These are phyloP conservation scores for Melanotaenia nigrans DNA, from an alignment of 2,797 vertebrate genomes.

Conservation along the genomic window DNA sequence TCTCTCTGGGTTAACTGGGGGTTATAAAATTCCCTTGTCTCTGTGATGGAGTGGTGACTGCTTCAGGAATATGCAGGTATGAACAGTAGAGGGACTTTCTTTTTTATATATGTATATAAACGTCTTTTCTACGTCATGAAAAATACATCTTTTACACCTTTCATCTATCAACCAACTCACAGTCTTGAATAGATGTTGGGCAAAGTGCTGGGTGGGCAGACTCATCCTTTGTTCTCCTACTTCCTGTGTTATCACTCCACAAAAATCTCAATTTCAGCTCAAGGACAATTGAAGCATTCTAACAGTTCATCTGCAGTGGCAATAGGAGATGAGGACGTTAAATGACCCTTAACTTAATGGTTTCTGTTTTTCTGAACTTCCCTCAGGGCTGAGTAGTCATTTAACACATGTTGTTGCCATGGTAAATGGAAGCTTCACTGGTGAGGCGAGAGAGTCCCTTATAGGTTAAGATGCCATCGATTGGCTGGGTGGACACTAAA, in stretches of 20 bases:
- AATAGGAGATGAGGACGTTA: conserved; percentile 55
- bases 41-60: too few species aligned
- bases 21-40: too few species aligned
- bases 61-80: too few species aligned
- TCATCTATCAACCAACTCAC: too few species aligned
- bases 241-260: conserved; percentile 1
- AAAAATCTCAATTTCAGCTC: conserved; percentile 58
- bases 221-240: too few species aligned
- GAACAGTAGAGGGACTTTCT: too few species aligned
- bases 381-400: conserved; percentile 67
- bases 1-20: too few species aligned
- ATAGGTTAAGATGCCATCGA: conserved; percentile 63
- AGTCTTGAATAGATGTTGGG: too few species aligned
- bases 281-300: conserved; percentile 61
- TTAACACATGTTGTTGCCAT: conserved; percentile 73
- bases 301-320: conserved; percentile 60
- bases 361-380: conserved; percentile 67
- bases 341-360: conserved; percentile 77
- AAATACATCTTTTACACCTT: too few species aligned
- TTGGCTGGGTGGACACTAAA: conserved; percentile 61
- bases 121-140: too few species aligned
- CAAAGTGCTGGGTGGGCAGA: too few species aligned
- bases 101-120: too few species aligned
- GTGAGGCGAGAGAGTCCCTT: conserved; percentile 37
- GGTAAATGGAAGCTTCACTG: conserved; percentile 58